These are phyloP conservation scores for Muntiacus reevesi DNA, from an alignment of 2,113 vertebrate species.

Conservation along the genomic window DNA sequence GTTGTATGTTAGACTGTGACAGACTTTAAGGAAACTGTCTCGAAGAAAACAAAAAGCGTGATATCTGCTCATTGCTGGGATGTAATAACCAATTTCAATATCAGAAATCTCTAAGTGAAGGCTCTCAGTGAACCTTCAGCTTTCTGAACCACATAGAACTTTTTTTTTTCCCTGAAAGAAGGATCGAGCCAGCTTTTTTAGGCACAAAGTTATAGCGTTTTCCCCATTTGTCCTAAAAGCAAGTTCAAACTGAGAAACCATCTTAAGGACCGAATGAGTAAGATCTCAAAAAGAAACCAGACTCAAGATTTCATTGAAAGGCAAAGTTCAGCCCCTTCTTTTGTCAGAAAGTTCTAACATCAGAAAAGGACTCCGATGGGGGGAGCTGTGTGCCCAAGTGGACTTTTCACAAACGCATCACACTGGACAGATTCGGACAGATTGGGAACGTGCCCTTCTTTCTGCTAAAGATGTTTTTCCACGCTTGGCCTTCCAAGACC, in stretches of 20 bases:
- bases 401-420: conserved; percentile 64
- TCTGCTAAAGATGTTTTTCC: conserved; percentile 82
- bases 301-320: conserved; percentile 37
- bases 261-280: conserved; percentile 34
- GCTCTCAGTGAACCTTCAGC: neutral
- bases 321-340: conserved; percentile 51
- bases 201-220: neutral
- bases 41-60: neutral
- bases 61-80: neutral
- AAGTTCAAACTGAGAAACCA: conserved; percentile 55
- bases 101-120: neutral
- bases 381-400: conserved; percentile 46
- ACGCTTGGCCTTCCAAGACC: conserved; percentile 78
- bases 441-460: conserved; percentile 76
- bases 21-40: neutral
- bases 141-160: neutral
- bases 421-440: conserved; percentile 65
- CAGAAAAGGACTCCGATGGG: conserved; percentile 62
- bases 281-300: conserved; percentile 11
- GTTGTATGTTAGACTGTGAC: neutral
- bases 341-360: conserved; percentile 66
- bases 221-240: neutral
- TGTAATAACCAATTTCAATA: neutral
- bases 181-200: neutral
- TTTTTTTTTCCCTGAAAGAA: neutral